phyloP scores from a whole-genome alignment of 2,797 vertebrate genomes.

The Sebastes matsubarae region DNA sequence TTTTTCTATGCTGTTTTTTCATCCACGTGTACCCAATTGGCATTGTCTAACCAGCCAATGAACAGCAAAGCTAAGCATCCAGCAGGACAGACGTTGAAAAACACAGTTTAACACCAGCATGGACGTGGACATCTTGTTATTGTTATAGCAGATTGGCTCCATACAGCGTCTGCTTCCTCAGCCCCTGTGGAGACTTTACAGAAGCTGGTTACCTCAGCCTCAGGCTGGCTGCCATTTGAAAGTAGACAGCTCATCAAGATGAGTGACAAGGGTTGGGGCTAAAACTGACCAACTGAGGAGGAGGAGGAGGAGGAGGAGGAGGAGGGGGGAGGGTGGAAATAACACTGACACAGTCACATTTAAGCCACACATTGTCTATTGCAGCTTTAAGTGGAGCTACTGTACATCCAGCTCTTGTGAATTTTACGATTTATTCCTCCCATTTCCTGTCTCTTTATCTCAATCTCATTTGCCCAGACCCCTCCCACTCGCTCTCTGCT shows the following conservation, averaged over 20 bases:
- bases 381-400: neutral
- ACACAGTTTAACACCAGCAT: conserved; percentile 4
- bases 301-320: neutral
- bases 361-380: neutral
- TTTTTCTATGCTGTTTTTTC: neutral
- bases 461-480: conserved; percentile 45
- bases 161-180: conserved; percentile 26
- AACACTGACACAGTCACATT: conserved; percentile 21
- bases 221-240: conserved; percentile 56
- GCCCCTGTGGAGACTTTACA: conserved; percentile 51
- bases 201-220: conserved; percentile 53
- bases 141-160: conserved; percentile 46
- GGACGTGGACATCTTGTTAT: conserved; percentile 37
- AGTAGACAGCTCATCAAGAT: conserved; percentile 67
- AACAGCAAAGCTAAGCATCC: neutral
- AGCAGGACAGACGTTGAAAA: neutral
- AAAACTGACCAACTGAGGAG: conserved; percentile 54
- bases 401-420: neutral
- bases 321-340: neutral
- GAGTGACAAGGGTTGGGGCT: conserved; percentile 55
- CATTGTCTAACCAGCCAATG: neutral
- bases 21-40: too few species aligned
- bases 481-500: conserved; percentile 19
- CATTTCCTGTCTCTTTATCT: conserved; percentile 40
- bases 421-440: conserved; percentile 4